Conservation (phyloP, 2,888 invertebrate genomes). For the Byasa hedistus region DNA sequence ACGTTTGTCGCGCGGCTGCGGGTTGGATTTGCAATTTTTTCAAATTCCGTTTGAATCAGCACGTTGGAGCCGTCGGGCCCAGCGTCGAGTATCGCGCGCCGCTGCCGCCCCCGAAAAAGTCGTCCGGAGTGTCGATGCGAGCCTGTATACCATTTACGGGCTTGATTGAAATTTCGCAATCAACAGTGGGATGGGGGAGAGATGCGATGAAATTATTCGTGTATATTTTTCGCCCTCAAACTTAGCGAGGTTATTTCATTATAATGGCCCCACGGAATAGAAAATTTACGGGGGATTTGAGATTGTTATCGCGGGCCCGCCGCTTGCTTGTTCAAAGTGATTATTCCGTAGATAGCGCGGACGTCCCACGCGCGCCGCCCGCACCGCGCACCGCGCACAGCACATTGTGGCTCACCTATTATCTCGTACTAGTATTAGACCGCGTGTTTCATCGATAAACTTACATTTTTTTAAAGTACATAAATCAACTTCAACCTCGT, state of each 20-base stretch:
- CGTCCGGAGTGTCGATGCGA: conserved; percentile 74
- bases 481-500: too few relatives aligned
- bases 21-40: conserved; percentile 40
- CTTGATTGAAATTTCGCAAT: conserved; percentile 80
- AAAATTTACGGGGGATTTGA: conserved; percentile 77
- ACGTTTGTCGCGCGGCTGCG: conserved; percentile 58
- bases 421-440: conserved; percentile 22
- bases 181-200: conserved; percentile 66
- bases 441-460: conserved; percentile 19
- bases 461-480: conserved; percentile 4
- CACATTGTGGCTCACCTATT: conserved; percentile 15
- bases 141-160: conserved; percentile 76
- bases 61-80: conserved; percentile 39
- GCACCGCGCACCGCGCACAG: conserved; percentile 40
- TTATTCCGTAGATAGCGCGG: conserved; percentile 70
- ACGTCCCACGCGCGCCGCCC: conserved; percentile 67
- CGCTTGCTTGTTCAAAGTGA: conserved; percentile 78
- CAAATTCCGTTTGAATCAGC: conserved; percentile 39
- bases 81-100: conserved; percentile 44
- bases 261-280: conserved; percentile 68
- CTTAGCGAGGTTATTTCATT: conserved; percentile 66
- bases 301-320: conserved; percentile 72
- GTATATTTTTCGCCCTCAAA: conserved; percentile 71
- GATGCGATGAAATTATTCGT: conserved; percentile 76
- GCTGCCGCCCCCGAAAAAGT: conserved; percentile 66